phyloP scores from a whole-genome alignment of 2,113 vertebrate species.

The Bettongia penicillata region DNA sequence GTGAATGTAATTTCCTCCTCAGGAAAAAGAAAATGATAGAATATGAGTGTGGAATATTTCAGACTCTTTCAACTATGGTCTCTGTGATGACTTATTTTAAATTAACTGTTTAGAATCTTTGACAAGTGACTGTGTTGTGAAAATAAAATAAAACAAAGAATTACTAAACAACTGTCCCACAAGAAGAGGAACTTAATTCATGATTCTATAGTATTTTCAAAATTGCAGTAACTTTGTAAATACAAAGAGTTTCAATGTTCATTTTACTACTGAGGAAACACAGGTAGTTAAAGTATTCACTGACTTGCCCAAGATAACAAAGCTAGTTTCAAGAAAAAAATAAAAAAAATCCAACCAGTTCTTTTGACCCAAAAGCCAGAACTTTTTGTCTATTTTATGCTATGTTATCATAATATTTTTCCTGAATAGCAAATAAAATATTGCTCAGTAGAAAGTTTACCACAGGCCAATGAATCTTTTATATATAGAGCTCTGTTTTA shows the following conservation, averaged over 20 bases:
- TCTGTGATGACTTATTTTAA: neutral
- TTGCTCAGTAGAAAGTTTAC: neutral
- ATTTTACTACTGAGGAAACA: neutral
- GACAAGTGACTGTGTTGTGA: neutral
- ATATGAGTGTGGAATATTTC: neutral
- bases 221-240: neutral
- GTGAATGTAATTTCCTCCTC: neutral
- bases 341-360: neutral
- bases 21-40: neutral
- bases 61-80: neutral
- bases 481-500: slow-evolving; percentile 33
- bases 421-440: neutral
- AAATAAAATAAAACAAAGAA: neutral
- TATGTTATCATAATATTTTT: neutral
- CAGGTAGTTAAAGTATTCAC: neutral
- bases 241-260: neutral
- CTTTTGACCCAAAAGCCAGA: neutral
- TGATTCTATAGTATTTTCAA: neutral
- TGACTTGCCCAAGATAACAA: neutral
- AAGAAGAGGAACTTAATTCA: neutral
- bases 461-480: neutral
- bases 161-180: neutral
- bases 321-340: neutral
- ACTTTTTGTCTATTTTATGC: neutral
- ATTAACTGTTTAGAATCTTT: neutral